Base-by-base conservation (phyloP, 2,888 invertebrate species). In the Drosophila falleni region DNA sequence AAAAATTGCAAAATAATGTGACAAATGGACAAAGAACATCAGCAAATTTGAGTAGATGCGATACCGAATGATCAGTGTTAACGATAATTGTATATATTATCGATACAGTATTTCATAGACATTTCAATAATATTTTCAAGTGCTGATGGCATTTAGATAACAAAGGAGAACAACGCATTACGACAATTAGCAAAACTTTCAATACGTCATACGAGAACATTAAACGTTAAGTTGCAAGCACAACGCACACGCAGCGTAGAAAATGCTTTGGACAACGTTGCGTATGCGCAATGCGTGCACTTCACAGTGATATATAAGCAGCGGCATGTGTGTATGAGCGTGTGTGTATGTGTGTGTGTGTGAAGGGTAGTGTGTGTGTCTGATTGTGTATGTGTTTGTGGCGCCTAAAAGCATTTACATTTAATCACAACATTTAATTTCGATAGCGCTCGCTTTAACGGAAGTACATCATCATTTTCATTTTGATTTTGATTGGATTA, bases 101-200 rank as follows among this genome's bases (percentile, higher is more conserved):
- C 62, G 63, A 71, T 42, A 61, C 49, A 53, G 71, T 53, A 31
- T 47, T 73, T 51, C 47, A 47, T 69, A 65, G 16, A 72, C 68
- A 75, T 73, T 74, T 60, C 29, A 64, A 58, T 71, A 67, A 47
- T 47, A 74, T 81, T 90, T 91, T 91, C 90, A 91, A 91, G 90
- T 91, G 90, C 90, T 91, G 90, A 91, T 84, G 79, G 82, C 73
- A 82, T 72, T 72, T 55, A 59, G 58, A 51, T 72, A 31, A 33
- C 5, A 29, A 16, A 67, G 35, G 31, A 13, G 16, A 15, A 37
- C 16, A 15, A 37, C 16, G 42, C 37, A 61, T 61, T 77, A 37
- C 41, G 62, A 71, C 55, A 61, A 55, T 78, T 80, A 87, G 90
- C 88, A 89, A 90, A 89, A 90, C 89, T 89, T 89, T 87, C 90